These are phyloP conservation scores for Scatophagus argus DNA, from an alignment of 2,113 vertebrate species.

Conservation along the genomic window DNA sequence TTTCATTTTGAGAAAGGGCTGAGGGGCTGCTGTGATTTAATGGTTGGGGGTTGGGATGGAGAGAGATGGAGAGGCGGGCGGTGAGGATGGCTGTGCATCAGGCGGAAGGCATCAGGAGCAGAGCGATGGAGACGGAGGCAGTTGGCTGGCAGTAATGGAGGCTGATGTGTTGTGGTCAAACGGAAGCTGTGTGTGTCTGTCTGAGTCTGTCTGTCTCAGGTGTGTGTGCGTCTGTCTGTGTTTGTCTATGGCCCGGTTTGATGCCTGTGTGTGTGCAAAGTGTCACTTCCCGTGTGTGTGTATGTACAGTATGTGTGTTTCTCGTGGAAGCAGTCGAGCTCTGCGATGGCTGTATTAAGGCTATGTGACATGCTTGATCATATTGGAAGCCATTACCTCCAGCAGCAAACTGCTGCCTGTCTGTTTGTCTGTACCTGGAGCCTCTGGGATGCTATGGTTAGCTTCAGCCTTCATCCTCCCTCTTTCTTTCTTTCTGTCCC, in stretches of 20 bases:
- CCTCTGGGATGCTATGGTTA: slow-evolving; percentile 76
- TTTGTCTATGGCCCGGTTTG: slow-evolving; percentile 38
- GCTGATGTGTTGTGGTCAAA: slow-evolving; percentile 82
- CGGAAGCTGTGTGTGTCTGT: slow-evolving; percentile 67
- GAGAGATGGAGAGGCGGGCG: slow-evolving; percentile 63
- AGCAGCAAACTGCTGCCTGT: slow-evolving; percentile 72
- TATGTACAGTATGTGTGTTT: slow-evolving; percentile 44
- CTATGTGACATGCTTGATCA: slow-evolving; percentile 76
- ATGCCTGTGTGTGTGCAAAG: slow-evolving; percentile 23
- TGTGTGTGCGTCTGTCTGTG: slow-evolving; percentile 47
- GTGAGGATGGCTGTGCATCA: slow-evolving; percentile 66
- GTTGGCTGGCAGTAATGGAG: slow-evolving; percentile 77
- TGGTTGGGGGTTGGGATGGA: slow-evolving; percentile 68
- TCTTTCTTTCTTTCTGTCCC: slow-evolving; percentile 40
- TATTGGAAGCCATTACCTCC: slow-evolving; percentile 88
- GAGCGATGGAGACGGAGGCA: slow-evolving; percentile 67
- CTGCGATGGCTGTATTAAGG: slow-evolving; percentile 69
- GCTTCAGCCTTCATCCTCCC: slow-evolving; percentile 53
- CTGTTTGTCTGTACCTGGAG: slow-evolving; percentile 75
- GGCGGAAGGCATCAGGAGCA: slow-evolving; percentile 68
- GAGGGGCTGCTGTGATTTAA: slow-evolving; percentile 74
- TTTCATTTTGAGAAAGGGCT: slow-evolving; percentile 34
- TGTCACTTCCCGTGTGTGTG: slow-evolving; percentile 44
- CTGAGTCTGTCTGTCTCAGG: slow-evolving; percentile 67
- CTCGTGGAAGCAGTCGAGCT: slow-evolving; percentile 20